These are phyloP conservation scores for Trichosurus vulpecula DNA, from an alignment of 2,797 vertebrate genomes.

Conservation along the genomic window DNA sequence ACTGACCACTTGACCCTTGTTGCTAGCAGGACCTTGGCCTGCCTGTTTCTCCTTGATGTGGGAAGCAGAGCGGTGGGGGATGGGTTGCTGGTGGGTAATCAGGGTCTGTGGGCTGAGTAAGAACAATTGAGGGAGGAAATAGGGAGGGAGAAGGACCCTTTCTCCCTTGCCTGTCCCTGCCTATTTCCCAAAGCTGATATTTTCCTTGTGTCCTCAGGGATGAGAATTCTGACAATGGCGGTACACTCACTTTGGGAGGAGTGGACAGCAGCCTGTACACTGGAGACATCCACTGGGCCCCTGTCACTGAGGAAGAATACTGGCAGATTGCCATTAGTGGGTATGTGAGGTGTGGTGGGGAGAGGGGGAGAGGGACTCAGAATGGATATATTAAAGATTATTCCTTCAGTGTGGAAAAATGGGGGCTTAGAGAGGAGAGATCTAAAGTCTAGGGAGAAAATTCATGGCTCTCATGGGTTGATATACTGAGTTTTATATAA, in stretches of 20 bases:
- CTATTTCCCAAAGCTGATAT: background rate
- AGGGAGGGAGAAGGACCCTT: background rate
- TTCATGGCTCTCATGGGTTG: background rate
- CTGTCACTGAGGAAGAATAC: conserved; percentile 63
- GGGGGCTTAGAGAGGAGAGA: background rate
- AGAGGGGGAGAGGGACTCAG: background rate
- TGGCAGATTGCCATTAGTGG: conserved; percentile 70
- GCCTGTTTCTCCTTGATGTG: background rate
- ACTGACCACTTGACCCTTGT: background rate
- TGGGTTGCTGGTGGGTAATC: background rate
- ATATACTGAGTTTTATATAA: background rate
- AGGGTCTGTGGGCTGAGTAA: background rate
- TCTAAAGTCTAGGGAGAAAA: background rate
- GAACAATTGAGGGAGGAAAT: background rate
- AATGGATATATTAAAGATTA: background rate
- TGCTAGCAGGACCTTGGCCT: background rate
- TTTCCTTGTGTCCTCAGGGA: conserved; percentile 40
- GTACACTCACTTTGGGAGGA: conserved; percentile 63
- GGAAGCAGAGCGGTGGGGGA: background rate
- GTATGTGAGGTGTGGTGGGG: conserved; percentile 4
- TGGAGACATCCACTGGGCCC: conserved; percentile 66
- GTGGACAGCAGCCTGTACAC: conserved; percentile 59
- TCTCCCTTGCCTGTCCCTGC: background rate
- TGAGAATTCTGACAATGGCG: conserved; percentile 20
- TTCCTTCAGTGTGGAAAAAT: background rate